phyloP scores from a whole-genome alignment of 2,113 vertebrate species.

The Lates calcarifer region DNA sequence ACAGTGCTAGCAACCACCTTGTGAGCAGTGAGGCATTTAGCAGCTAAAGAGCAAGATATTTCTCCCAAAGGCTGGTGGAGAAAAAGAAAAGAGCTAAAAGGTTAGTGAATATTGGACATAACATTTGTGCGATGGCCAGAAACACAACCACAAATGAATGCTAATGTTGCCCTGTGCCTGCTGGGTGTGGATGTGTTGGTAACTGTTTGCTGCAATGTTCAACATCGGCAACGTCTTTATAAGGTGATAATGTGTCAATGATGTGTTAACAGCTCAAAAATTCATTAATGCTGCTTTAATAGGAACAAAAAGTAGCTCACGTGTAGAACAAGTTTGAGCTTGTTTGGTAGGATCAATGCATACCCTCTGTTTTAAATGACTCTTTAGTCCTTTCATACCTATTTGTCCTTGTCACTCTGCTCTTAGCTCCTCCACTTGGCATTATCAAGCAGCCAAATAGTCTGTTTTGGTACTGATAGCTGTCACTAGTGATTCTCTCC shows the following conservation, averaged over 20 bases:
- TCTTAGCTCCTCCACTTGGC: conserved; percentile 52
- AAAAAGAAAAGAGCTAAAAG: conserved; percentile 7
- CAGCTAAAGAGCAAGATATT: conserved; percentile 5
- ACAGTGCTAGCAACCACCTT: conserved; percentile 4
- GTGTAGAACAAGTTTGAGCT: conserved; percentile 11
- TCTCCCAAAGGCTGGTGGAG: conserved; percentile 5
- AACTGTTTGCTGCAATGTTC: not conserved
- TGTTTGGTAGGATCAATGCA: conserved; percentile 43
- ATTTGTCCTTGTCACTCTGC: conserved; percentile 53
- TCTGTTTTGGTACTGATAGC: conserved; percentile 66
- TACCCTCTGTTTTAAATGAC: conserved; percentile 42
- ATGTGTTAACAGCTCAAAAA: conserved; percentile 12
- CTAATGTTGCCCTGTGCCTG: not conserved
- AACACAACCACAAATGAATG: not conserved
- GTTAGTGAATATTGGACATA: not conserved
- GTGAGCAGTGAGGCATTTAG: conserved; percentile 16
- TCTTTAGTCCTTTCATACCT: conserved; percentile 40
- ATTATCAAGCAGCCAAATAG: conserved; percentile 66
- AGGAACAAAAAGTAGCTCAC: conserved; percentile 3
- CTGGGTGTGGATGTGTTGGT: not conserved
- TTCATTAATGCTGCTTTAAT: not conserved
- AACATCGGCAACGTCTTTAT: not conserved
- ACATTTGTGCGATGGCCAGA: not conserved
- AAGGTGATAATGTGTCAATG: not conserved
- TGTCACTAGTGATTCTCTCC: conserved; percentile 80